Percentiles rank a stretch among this genome's conserved stretches.
These are phyloP conservation scores for Drepana arcuata DNA, from an alignment of 1,140 invertebrate genomes.

Conservation along the genomic window DNA sequence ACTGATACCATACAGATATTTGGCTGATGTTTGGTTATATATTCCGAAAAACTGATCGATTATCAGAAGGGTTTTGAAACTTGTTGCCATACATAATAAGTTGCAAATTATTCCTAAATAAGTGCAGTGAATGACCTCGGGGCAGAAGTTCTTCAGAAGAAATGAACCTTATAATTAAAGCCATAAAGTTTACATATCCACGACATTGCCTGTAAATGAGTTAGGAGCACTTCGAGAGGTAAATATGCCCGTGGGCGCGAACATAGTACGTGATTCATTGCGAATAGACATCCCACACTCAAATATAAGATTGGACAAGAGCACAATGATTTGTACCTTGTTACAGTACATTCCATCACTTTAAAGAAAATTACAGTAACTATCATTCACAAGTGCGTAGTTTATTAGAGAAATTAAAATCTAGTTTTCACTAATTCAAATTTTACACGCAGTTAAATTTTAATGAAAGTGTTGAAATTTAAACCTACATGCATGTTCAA, in stretches of 20 bases:
- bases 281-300: constrained; percentile 31
- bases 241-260: constrained; percentile 45
- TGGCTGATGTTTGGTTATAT: too few species aligned
- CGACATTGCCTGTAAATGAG: constrained; percentile 16
- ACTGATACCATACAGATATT: too few species aligned
- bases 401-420: too few species aligned
- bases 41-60: too few species aligned
- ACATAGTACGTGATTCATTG: constrained; percentile 41
- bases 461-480: too few species aligned
- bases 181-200: constrained; percentile 18
- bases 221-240: constrained; percentile 31
- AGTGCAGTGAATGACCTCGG: constrained; percentile 33
- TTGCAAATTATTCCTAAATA: constrained; percentile 22
- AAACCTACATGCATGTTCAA: too few species aligned
- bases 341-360: too few species aligned
- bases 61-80: too few species aligned
- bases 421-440: too few species aligned
- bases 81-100: constrained; percentile 11
- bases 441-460: too few species aligned
- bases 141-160: constrained; percentile 3
- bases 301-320: constrained; percentile 16
- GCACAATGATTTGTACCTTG: constrained; percentile 15
- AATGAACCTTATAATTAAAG: constrained; percentile 10
- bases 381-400: too few species aligned
- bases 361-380: too few species aligned